Evolutionary conservation across 2,797 vertebrate species (phyloP).

Genomic region (Platalea minor): DNA sequence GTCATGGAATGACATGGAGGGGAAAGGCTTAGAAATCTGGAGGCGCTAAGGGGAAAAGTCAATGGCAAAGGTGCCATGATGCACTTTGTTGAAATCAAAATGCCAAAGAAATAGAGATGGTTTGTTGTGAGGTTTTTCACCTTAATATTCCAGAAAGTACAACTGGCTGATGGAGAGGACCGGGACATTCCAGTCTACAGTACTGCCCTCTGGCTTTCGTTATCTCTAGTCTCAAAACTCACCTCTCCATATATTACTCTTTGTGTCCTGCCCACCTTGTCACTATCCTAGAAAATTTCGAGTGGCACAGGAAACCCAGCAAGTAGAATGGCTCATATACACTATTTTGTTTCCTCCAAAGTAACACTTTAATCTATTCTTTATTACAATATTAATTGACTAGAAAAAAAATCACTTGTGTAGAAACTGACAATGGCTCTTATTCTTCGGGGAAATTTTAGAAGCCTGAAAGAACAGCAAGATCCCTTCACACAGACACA

Average conservation of each 20-base stretch:
- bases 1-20: neutral
- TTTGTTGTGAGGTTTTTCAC: accelerated
- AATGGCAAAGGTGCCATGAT: neutral
- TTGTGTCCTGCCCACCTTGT: neutral
- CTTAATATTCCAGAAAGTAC: neutral
- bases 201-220: neutral
- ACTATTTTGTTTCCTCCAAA: neutral
- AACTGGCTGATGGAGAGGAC: neutral
- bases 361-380: neutral
- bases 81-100: neutral
- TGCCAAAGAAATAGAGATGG: neutral
- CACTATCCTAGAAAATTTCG: neutral
- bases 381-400: neutral
- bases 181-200: neutral
- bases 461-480: neutral
- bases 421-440: neutral
- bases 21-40: neutral
- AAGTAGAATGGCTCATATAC: neutral
- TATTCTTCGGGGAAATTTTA: neutral
- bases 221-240: neutral
- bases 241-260: neutral
- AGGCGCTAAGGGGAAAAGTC: neutral
- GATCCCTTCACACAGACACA: neutral
- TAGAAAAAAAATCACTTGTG: neutral
- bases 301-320: neutral